A percentile compares a stretch with the other conserved stretches of the same genome.
Conservation (phyloP, 2,888 invertebrate species). For the Hetaerina titia region DNA sequence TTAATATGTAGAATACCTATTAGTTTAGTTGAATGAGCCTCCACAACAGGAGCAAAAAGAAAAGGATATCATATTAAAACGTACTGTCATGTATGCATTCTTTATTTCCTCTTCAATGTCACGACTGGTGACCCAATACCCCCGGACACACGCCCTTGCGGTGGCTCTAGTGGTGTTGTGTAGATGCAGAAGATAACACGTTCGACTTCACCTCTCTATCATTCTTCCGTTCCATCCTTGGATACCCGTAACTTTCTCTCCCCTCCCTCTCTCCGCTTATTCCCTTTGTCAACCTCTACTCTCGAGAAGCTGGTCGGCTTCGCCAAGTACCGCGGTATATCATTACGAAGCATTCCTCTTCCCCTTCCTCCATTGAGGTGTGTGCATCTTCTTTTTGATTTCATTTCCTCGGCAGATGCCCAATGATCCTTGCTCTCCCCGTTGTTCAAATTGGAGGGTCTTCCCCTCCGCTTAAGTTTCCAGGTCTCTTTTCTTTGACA, state of each 20-base stretch:
- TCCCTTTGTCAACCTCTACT: neutral
- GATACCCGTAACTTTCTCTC: neutral
- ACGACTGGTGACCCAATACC: too few species aligned
- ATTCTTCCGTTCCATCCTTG: neutral
- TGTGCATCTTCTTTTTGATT: neutral
- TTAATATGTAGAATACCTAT: too few species aligned
- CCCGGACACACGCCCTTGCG: too few species aligned
- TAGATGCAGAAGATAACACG: too few species aligned
- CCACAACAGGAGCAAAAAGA: too few species aligned
- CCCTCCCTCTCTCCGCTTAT: neutral
- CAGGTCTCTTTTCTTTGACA: neutral
- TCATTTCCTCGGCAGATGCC: neutral
- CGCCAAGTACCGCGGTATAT: neutral
- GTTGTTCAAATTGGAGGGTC: neutral
- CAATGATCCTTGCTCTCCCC: neutral
- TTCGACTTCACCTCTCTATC: neutral
- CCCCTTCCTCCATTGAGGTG: neutral
- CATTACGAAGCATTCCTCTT: neutral
- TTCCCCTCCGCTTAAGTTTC: neutral
- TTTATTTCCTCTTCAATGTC: too few species aligned
- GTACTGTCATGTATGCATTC: too few species aligned
- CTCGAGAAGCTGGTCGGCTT: neutral
- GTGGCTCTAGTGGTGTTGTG: too few species aligned
- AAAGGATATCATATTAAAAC: too few species aligned
- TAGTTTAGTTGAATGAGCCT: too few species aligned